phyloP scores from a whole-genome alignment of 2,113 vertebrate genomes.

The Parus major region DNA sequence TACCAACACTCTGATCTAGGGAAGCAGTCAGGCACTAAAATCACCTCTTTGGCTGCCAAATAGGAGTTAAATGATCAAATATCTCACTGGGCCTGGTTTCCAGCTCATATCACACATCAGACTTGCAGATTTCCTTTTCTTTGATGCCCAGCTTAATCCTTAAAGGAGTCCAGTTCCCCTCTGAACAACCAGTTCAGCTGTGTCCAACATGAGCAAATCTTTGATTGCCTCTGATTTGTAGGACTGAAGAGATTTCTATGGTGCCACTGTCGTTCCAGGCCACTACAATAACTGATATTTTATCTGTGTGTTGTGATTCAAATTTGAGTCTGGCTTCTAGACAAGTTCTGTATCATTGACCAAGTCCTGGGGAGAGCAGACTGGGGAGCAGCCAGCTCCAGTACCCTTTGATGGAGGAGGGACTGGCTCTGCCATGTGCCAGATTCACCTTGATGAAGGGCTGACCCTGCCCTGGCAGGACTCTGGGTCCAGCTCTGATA shows the following conservation, averaged over 20 bases:
- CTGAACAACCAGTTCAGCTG: neutral
- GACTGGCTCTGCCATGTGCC: fast-evolving
- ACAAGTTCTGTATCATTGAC: neutral
- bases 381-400: neutral
- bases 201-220: neutral
- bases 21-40: neutral
- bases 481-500: neutral
- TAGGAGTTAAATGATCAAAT: neutral
- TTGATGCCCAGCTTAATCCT: neutral
- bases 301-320: neutral
- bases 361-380: fast-evolving
- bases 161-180: neutral
- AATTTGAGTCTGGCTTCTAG: neutral
- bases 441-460: fast-evolving
- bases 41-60: neutral
- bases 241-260: neutral
- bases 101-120: neutral
- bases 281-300: neutral
- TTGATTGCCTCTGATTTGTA: neutral
- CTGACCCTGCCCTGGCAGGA: neutral
- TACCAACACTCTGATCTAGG: neutral
- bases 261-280: neutral
- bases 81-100: neutral
- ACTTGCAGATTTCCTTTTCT: neutral
- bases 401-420: fast-evolving